Evolutionary conservation across 2,797 vertebrate species (phyloP).

Genomic region (Serranus cabrilla): DNA sequence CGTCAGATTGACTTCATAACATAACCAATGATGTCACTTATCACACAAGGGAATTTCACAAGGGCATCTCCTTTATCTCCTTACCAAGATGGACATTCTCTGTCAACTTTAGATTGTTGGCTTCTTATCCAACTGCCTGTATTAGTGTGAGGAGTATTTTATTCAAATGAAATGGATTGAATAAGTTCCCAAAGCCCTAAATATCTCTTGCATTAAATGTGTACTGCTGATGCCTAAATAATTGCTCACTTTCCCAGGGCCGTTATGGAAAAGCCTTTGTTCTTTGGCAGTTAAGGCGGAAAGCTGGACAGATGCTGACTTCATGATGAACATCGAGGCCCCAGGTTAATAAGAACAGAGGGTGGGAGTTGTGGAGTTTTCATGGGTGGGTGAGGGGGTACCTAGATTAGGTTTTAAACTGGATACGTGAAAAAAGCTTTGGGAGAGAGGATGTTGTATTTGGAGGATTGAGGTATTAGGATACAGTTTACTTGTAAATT

Average conservation of each 20-base stretch:
- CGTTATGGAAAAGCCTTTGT: conserved; percentile 83
- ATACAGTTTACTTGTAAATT: background rate
- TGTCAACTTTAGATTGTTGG: conserved; percentile 19
- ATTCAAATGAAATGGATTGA: conserved; percentile 36
- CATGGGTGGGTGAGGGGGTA: background rate
- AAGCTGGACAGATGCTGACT: conserved; percentile 80
- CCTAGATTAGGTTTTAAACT: background rate
- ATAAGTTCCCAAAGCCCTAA: conserved; percentile 59
- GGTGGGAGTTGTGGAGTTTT: conserved; percentile 25
- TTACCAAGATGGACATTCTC: conserved; percentile 48
- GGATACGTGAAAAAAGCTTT: background rate
- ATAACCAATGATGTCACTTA: conserved; percentile 54
- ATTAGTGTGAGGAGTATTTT: background rate
- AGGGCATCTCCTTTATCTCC: conserved; percentile 51
- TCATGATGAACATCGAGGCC: conserved; percentile 74
- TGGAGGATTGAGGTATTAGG: background rate
- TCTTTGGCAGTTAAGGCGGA: conserved; percentile 82
- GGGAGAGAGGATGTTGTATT: background rate
- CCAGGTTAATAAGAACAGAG: conserved; percentile 62
- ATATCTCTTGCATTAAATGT: conserved; percentile 57
- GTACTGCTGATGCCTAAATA: conserved; percentile 68
- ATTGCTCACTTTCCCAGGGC: conserved; percentile 80
- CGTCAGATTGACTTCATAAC: conserved; percentile 60
- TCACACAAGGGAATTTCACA: conserved; percentile 64
- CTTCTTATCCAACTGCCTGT: background rate